A percentile compares a stretch with the other conserved stretches of the same genome.
Conservation (phyloP, 2,797 vertebrate species). For the Coregonus suidteri region DNA sequence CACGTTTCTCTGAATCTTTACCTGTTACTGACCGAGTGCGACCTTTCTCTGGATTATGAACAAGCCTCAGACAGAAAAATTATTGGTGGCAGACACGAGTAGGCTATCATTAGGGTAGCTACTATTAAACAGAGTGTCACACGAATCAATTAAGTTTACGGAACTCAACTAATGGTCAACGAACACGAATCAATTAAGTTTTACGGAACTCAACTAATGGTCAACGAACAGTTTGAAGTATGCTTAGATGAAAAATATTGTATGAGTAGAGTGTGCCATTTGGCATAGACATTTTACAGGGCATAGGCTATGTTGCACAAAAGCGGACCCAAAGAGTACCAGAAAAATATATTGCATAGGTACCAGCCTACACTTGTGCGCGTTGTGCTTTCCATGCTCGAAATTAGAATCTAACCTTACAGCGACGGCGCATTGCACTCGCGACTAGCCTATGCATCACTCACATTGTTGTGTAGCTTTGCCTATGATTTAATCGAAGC, state of each 20-base stretch:
- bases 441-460: neutral
- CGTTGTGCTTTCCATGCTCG: neutral
- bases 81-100: too few relatives aligned
- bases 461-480: neutral
- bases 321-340: neutral
- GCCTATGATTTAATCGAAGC: neutral
- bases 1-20: neutral
- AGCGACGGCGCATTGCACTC: neutral
- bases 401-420: neutral
- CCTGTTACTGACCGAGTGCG: neutral
- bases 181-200: neutral
- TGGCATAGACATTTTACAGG: neutral
- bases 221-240: neutral
- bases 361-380: neutral
- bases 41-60: neutral
- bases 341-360: neutral
- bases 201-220: neutral
- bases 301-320: neutral
- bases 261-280: neutral
- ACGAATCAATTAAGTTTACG: neutral
- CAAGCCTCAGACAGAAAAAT: too few relatives aligned
- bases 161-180: neutral
- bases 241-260: neutral
- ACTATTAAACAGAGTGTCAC: neutral
- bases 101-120: neutral